These are phyloP conservation scores for Ariopsis seemanni DNA, from an alignment of 2,113 vertebrate species.

Conservation along the genomic window DNA sequence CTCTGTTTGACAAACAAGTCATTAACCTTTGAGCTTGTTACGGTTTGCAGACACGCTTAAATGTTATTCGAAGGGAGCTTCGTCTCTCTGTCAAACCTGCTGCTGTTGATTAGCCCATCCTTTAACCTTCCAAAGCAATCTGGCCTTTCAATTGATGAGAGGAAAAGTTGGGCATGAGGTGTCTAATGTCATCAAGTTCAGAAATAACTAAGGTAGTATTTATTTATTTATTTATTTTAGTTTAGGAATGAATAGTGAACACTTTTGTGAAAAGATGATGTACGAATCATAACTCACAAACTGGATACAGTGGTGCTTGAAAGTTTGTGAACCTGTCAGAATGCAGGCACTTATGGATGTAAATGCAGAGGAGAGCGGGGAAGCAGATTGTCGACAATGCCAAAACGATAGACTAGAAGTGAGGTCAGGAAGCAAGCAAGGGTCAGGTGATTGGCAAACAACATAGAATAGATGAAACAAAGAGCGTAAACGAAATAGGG, in stretches of 20 bases:
- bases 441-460: too few relatives aligned
- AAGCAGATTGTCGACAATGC: too few relatives aligned
- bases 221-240: background rate
- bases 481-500: too few relatives aligned
- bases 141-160: conserved; percentile 33
- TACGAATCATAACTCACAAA: background rate
- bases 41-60: conserved; percentile 43
- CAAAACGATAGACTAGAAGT: too few relatives aligned
- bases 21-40: conserved; percentile 48
- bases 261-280: background rate
- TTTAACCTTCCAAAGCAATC: conserved; percentile 34
- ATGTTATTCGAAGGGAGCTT: conserved; percentile 31
- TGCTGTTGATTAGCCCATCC: conserved; percentile 31
- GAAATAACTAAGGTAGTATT: background rate
- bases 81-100: conserved; percentile 4
- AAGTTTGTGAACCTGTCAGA: too few relatives aligned
- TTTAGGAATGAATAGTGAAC: background rate
- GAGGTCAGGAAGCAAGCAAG: too few relatives aligned
- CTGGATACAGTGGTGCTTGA: background rate
- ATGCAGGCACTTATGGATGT: too few relatives aligned
- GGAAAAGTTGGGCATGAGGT: background rate
- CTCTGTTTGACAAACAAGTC: conserved; percentile 42
- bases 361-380: too few relatives aligned
- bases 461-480: too few relatives aligned
- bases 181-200: conserved; percentile 26